Evolutionary conservation across 2,113 vertebrate genomes (phyloP).

Genomic region (Crotophaga sulcirostris): DNA sequence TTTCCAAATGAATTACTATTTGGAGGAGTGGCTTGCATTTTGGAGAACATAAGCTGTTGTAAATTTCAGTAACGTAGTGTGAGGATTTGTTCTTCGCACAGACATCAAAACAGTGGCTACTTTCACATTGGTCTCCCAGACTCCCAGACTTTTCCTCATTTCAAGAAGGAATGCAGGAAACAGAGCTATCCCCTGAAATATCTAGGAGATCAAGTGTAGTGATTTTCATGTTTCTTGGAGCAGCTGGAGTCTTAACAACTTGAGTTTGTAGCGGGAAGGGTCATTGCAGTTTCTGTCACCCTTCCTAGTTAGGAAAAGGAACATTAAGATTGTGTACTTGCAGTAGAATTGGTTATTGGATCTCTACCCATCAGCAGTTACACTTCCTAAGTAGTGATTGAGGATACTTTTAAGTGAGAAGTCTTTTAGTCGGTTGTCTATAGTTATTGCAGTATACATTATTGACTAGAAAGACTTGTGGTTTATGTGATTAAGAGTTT

Average conservation of each 20-base stretch:
- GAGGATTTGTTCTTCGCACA: neutral
- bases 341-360: neutral
- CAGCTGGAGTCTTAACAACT: neutral
- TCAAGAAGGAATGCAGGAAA: neutral
- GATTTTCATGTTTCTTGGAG: neutral
- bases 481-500: neutral
- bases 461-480: neutral
- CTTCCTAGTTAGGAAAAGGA: neutral
- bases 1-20: neutral
- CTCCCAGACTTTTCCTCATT: neutral
- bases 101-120: neutral
- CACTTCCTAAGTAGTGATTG: neutral
- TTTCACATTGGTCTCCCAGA: neutral
- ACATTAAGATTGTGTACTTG: neutral
- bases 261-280: neutral
- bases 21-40: neutral
- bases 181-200: neutral
- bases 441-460: neutral
- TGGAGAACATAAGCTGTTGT: neutral
- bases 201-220: neutral
- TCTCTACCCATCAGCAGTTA: neutral
- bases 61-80: rapidly evolving
- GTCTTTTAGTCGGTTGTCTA: neutral
- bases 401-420: neutral
- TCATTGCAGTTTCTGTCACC: neutral